Conservation (phyloP, 2,113 vertebrate genomes). For the Accipiter virgatus region DNA sequence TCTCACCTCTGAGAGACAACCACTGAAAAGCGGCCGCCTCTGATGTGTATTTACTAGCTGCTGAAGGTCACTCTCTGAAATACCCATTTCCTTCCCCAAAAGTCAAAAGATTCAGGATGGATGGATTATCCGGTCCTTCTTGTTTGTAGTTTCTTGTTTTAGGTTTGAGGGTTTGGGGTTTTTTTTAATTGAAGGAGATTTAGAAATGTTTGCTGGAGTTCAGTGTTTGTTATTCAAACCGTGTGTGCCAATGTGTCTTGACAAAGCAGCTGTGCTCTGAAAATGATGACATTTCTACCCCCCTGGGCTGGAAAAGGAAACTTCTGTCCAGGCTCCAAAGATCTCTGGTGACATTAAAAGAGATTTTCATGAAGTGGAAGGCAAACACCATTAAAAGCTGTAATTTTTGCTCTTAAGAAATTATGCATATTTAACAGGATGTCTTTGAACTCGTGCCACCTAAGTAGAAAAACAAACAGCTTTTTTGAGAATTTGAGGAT, state of each 20-base stretch:
- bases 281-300: slow-evolving; percentile 22
- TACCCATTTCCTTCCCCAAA: neutral
- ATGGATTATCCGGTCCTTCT: neutral
- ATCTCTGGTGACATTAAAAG: slow-evolving; percentile 29
- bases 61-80: slow-evolving; percentile 14
- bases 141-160: neutral
- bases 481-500: slow-evolving; percentile 62
- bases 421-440: slow-evolving; percentile 60
- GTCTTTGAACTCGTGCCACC: slow-evolving; percentile 51
- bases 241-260: neutral
- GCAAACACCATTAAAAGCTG: slow-evolving; percentile 50
- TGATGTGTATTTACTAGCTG: neutral
- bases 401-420: slow-evolving; percentile 59
- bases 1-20: neutral
- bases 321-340: neutral
- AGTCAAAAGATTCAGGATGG: neutral
- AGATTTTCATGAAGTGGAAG: slow-evolving; percentile 47
- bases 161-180: neutral
- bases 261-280: slow-evolving; percentile 24
- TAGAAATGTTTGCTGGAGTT: slow-evolving; percentile 10
- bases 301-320: slow-evolving; percentile 2
- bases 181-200: neutral
- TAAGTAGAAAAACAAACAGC: slow-evolving; percentile 48
- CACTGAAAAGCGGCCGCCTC: neutral
- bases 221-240: slow-evolving; percentile 13